These are phyloP conservation scores for Caretta caretta DNA, from an alignment of 2,113 vertebrate genomes.

Conservation along the genomic window DNA sequence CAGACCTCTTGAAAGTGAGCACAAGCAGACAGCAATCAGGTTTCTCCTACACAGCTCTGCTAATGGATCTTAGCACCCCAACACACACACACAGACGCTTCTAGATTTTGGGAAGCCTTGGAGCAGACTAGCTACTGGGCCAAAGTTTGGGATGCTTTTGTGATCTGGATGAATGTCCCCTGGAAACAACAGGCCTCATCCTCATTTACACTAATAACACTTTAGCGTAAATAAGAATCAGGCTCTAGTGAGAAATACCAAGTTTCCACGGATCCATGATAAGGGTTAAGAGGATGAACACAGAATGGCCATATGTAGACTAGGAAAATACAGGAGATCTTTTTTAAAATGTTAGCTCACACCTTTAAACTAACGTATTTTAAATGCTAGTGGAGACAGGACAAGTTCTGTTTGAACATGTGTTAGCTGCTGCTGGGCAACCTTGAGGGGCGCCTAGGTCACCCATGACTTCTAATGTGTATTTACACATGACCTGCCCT, in stretches of 20 bases:
- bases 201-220: neutral
- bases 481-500: neutral
- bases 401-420: neutral
- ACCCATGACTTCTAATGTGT: neutral
- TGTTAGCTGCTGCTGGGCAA: neutral
- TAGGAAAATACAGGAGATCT: neutral
- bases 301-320: neutral
- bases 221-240: neutral
- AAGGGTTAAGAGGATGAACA: neutral
- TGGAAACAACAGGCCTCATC: neutral
- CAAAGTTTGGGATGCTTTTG: neutral
- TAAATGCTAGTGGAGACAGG: neutral
- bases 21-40: neutral
- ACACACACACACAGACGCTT: neutral
- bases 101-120: neutral
- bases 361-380: neutral
- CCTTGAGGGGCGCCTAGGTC: neutral
- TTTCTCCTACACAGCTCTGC: neutral
- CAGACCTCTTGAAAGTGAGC: neutral
- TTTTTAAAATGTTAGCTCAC: neutral
- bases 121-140: neutral
- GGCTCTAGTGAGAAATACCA: neutral
- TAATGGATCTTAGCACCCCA: neutral
- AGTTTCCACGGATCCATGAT: neutral
- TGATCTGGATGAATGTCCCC: neutral